A percentile compares a stretch with the other conserved stretches of the same genome.
These are phyloP conservation scores for Suillia variegata DNA, from an alignment of 2,888 invertebrate species.

Conservation along the genomic window DNA sequence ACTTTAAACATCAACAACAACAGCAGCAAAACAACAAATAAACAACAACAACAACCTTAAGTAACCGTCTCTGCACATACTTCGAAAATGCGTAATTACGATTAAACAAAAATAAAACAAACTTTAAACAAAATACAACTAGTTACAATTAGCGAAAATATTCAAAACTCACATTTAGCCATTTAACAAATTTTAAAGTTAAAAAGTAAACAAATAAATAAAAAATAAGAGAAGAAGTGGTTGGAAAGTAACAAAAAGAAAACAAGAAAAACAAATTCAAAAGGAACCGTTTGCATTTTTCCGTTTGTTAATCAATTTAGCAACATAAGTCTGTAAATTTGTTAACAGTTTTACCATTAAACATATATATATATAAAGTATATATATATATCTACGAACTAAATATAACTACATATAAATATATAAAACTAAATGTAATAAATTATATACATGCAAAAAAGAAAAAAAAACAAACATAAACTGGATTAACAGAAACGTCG, in stretches of 20 bases:
- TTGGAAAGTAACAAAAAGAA: constrained; percentile 22
- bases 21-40: too few relatives aligned
- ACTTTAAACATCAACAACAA: too few relatives aligned
- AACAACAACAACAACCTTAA: too few relatives aligned
- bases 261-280: constrained; percentile 27
- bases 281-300: constrained; percentile 32
- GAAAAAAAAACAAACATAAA: constrained; percentile 25
- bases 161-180: not conserved
- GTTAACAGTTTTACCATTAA: constrained; percentile 42
- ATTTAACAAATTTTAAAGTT: constrained; percentile 7
- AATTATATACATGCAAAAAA: constrained; percentile 12
- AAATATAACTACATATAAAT: constrained; percentile 34
- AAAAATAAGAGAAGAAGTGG: constrained; percentile 21
- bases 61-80: too few relatives aligned
- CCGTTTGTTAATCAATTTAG: not conserved
- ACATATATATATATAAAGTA: constrained; percentile 5
- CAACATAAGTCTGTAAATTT: constrained; percentile 50
- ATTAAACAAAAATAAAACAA: too few relatives aligned
- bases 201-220: constrained; percentile 27
- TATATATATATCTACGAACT: constrained; percentile 9
- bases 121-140: too few relatives aligned
- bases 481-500: too few relatives aligned
- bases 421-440: constrained; percentile 27
- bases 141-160: constrained; percentile 2
- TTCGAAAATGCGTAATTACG: too few relatives aligned